Evolutionary conservation across 2,888 invertebrate genomes (phyloP).

Genomic region (Dynastes tityus): DNA sequence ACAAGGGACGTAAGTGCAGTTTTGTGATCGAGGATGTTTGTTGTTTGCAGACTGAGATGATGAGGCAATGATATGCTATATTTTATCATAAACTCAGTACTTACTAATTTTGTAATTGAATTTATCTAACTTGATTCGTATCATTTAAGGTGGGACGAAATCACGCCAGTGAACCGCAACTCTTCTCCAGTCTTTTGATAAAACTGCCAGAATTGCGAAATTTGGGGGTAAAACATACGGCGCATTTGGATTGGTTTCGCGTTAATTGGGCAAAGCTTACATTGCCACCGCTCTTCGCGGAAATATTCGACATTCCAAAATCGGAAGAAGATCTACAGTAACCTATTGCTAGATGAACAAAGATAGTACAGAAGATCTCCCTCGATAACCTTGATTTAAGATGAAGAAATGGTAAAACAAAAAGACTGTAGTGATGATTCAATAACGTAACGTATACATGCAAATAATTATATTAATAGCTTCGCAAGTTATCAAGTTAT

Average conservation of each 20-base stretch:
- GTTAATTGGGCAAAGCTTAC: slow-evolving; percentile 88
- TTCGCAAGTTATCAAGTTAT: slow-evolving; percentile 34
- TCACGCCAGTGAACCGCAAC: slow-evolving; percentile 75
- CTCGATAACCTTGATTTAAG: slow-evolving; percentile 1
- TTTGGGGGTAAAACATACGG: slow-evolving; percentile 87
- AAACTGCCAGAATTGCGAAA: slow-evolving; percentile 85
- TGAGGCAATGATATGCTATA: too few relatives aligned
- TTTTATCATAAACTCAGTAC: too few relatives aligned
- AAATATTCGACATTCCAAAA: slow-evolving; percentile 97
- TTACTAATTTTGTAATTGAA: background rate
- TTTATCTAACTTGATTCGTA: slow-evolving; percentile 10
- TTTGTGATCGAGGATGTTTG: too few relatives aligned
- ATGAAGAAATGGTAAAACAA: background rate
- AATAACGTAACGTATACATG: slow-evolving; percentile 29
- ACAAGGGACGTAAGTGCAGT: too few relatives aligned
- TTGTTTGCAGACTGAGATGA: too few relatives aligned
- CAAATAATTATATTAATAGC: slow-evolving; percentile 35
- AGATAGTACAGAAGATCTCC: slow-evolving; percentile 28
- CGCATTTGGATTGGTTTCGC: slow-evolving; percentile 92
- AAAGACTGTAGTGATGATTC: slow-evolving; percentile 33
- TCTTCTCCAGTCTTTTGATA: slow-evolving; percentile 74
- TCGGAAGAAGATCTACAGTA: slow-evolving; percentile 79
- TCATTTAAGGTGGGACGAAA: slow-evolving; percentile 73
- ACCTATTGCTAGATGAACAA: slow-evolving; percentile 53
- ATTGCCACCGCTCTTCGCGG: slow-evolving; percentile 94